These are phyloP conservation scores for Agonopterix arenella DNA, from an alignment of 2,888 invertebrate genomes.

Conservation along the genomic window DNA sequence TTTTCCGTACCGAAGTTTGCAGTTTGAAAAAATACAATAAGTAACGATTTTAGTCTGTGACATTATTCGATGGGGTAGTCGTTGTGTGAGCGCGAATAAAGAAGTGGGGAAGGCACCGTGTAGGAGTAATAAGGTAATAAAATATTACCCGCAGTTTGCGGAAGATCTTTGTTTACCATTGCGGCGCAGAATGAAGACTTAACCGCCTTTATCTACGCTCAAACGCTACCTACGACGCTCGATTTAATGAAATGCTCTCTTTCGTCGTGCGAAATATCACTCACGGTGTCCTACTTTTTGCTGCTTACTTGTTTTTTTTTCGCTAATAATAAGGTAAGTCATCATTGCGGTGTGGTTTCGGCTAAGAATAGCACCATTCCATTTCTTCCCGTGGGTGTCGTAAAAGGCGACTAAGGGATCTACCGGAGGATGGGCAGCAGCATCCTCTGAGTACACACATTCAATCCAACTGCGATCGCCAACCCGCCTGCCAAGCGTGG, in stretches of 20 bases:
- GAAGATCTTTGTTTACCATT: constrained; percentile 13
- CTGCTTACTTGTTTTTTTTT: background rate
- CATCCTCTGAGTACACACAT: no score
- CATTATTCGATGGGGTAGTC: background rate
- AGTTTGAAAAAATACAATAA: background rate
- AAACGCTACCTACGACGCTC: background rate
- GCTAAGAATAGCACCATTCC: no score
- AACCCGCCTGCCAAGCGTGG: no score
- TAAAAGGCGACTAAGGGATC: no score
- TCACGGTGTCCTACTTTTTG: background rate
- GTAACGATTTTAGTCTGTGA: background rate
- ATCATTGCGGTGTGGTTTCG: no score
- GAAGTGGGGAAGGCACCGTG: constrained; percentile 1
- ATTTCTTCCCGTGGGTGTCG: no score
- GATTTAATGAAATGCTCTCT: constrained; percentile 8
- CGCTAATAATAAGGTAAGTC: background rate
- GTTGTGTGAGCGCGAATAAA: background rate
- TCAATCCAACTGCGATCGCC: no score
- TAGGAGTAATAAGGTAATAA: constrained; percentile 14
- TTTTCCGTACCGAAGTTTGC: no score
- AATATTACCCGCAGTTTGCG: constrained; percentile 15
- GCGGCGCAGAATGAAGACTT: constrained; percentile 10
- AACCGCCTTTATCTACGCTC: constrained; percentile 6
- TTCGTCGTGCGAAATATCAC: constrained; percentile 1
- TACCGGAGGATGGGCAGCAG: no score